Base-by-base conservation (phyloP, 2,888 invertebrate species). In the Ommatoiulus sabulosus region DNA sequence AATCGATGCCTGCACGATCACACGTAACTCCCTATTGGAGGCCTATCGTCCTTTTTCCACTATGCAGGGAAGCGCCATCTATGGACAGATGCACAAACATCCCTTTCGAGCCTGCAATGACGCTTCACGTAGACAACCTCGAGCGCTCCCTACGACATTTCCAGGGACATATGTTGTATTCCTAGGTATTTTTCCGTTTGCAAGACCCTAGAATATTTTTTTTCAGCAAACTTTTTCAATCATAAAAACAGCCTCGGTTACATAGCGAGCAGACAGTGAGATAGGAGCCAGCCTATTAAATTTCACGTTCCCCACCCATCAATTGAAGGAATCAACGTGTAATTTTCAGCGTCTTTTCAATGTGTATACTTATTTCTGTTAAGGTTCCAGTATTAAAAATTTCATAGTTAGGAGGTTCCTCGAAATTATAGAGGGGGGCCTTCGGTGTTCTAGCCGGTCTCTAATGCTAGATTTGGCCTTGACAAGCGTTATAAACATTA, bases 291-390 rank as follows among this genome's bases (percentile, higher is more conserved):
- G 72, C n/a, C 72, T 72, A 72, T 72, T 72, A 72, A 72, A 72
- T 72, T 72, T 72, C 24, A 72, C 20, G 72, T 72, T n/a, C 72
- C 72, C 72, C 72, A 72, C 72, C 72, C 72, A 72, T 24, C 72
- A 72, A 72, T 72, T 72, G 72, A 72, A 72, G 72, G 72, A 72
- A 72, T 72, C 72, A 72, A 72, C 72, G 72, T 72, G 72, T 72
- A 72, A 72, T 72, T 72, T 72, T 72, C 72, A 24, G 8, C 24
- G 24, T 72, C 24, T 72, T 72, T 35, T n/a, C 24, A 6, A 72
- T 72, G 72, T 12, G n/a, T 72, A 72, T 72, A 72, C 72, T 72
- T 72, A 72, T 72, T 72, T 72, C 72, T 63, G 20, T 17, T 72
- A 72, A 24, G 72, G 72, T 72, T 72, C 8, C 72, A 72, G 72